Evolutionary conservation across 2,888 invertebrate genomes (phyloP).

Genomic region (Agrypnus murinus): DNA sequence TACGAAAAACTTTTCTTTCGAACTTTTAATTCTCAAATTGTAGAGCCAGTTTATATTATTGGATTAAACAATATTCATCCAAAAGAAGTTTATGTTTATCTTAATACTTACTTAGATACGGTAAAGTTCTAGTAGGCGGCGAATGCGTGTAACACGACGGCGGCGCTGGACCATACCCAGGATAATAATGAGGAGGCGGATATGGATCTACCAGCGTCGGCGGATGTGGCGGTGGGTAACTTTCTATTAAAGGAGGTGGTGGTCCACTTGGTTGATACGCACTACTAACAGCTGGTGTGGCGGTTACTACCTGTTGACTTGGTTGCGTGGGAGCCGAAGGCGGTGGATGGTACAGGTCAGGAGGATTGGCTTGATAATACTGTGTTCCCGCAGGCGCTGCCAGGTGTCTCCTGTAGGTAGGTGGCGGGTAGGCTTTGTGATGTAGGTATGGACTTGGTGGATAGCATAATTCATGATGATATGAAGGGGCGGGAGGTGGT

Average conservation of each 20-base stretch:
- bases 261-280: constrained; percentile 69
- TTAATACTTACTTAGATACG: constrained; percentile 75
- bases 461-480: constrained; percentile 73
- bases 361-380: constrained; percentile 73
- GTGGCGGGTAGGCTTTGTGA: constrained; percentile 65
- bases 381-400: constrained; percentile 67
- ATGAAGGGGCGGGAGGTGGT: constrained; percentile 64
- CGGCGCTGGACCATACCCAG: constrained; percentile 67
- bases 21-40: too few species aligned
- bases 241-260: constrained; percentile 65
- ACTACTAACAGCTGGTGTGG: constrained; percentile 68
- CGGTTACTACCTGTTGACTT: constrained; percentile 67
- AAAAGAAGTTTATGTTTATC: not conserved
- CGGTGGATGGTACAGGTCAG: constrained; percentile 72
- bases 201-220: constrained; percentile 71
- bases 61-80: too few species aligned
- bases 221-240: constrained; percentile 69
- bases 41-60: too few species aligned
- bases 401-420: constrained; percentile 64
- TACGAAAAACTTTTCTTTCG: too few species aligned
- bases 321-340: constrained; percentile 65
- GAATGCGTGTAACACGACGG: constrained; percentile 75
- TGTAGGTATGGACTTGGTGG: constrained; percentile 68
- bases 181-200: constrained; percentile 73
- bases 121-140: constrained; percentile 77